phyloP scores from a whole-genome alignment of 2,113 vertebrate genomes.

The Corythornis cristatus region DNA sequence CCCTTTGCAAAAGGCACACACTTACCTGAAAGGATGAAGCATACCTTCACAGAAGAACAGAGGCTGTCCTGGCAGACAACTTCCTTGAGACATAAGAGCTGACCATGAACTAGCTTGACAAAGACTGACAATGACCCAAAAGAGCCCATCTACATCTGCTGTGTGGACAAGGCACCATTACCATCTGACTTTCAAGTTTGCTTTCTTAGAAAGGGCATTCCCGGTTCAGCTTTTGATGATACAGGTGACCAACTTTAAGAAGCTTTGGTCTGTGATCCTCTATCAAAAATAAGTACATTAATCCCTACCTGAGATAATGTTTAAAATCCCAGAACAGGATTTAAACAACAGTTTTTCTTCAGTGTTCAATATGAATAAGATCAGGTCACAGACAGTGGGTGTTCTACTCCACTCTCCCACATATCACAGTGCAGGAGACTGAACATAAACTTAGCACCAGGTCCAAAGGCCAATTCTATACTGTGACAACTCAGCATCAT shows the following conservation, averaged over 20 bases:
- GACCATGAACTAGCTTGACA: not conserved
- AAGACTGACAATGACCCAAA: not conserved
- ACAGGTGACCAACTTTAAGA: not conserved
- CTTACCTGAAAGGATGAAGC: not conserved
- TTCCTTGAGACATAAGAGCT: rapidly evolving
- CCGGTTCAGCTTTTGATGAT: not conserved
- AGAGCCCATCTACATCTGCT: not conserved
- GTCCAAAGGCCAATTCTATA: not conserved
- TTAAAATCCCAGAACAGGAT: not conserved
- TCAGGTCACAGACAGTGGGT: not conserved
- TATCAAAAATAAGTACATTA: not conserved
- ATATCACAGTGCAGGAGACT: not conserved
- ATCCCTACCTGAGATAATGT: not conserved
- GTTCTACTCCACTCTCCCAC: not conserved
- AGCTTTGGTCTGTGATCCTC: not conserved
- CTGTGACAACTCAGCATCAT: not conserved
- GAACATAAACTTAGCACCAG: not conserved
- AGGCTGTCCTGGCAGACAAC: not conserved
- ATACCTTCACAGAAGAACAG: not conserved
- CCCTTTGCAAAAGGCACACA: not conserved
- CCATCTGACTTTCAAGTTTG: not conserved
- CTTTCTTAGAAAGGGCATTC: not conserved
- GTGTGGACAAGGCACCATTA: not conserved
- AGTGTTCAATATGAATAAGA: not conserved
- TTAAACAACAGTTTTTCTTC: not conserved